Base-by-base conservation (phyloP, 2,113 vertebrate genomes). In the Herpailurus yagouaroundi region DNA sequence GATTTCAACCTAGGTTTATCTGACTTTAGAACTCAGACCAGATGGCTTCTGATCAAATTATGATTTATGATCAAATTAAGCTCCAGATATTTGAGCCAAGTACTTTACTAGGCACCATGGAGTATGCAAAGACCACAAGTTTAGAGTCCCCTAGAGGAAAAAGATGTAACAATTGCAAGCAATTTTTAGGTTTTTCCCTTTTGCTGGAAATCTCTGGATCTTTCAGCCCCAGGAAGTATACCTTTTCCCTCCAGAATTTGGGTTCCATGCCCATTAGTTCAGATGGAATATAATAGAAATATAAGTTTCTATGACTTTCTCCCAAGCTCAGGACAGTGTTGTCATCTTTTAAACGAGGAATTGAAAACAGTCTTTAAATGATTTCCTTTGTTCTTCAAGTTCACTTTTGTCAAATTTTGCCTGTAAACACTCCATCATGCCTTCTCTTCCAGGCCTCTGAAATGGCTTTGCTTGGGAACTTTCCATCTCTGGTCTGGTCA, bases 31-130 rank as follows among this genome's bases (percentile, higher is more conserved):
- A 84, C 33, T 60, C 38, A 94, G 48, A 89, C 15, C 86, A 92
- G 68, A 91, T 80, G 29, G 36, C 18, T 79, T 95, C 68, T 96
- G 77, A 76, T 94, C 57, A 89, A 84, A 96, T 95, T 73, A 80
- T 85, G 33, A 68, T 76, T 52, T 74, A 14, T 71, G 5, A 89
- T 91, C 55, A 89, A 83, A 89, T 96, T 71, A 94, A 88, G 77
- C 81, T 97, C 18, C 82, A 86, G 45, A 84, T 90, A 95, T 84
- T 93, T 87, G 85, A 96, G 13, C 38, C 48, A 92, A n/a, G 19
- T 12, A 18, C 83, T 94, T 93, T 77, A 50, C 60, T 96, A 48
- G 74, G 31, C 29, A 84, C 36, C 13, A 89, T 10, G 13, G 13
- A 89, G 50, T 21, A 52, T 63, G 9, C 7, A 69, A 86, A 89